phyloP scores from a whole-genome alignment of 1,140 invertebrate genomes.

The Drosophila kikkawai region DNA sequence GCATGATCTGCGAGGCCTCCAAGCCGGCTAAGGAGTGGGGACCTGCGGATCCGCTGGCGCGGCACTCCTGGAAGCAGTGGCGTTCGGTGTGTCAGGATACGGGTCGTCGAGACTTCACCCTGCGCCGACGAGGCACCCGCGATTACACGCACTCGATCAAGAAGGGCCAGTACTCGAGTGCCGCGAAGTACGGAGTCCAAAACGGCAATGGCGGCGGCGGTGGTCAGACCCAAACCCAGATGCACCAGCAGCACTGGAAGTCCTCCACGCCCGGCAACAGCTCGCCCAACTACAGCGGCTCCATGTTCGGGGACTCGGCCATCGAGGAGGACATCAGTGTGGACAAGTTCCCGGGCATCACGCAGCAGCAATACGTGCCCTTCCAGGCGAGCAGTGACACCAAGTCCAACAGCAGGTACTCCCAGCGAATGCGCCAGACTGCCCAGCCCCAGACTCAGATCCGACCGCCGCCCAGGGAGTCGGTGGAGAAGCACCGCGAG shows the following conservation, averaged over 20 bases:
- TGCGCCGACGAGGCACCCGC: constrained; percentile 87
- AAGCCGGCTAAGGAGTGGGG: constrained; percentile 85
- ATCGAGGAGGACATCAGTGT: constrained; percentile 85
- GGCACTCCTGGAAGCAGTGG: constrained; percentile 85
- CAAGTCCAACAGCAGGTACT: constrained; percentile 72
- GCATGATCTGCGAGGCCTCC: constrained; percentile 84
- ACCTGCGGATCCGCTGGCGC: constrained; percentile 79
- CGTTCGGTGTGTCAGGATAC: constrained; percentile 84
- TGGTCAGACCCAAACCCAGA: constrained; percentile 37
- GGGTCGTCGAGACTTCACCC: constrained; percentile 87
- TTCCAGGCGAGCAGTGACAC: constrained; percentile 70
- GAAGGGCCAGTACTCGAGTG: constrained; percentile 73
- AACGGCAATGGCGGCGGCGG: constrained; percentile 58
- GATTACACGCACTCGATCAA: constrained; percentile 88
- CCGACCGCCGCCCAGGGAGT: constrained; percentile 34
- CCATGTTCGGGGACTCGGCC: constrained; percentile 84
- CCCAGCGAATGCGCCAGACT: constrained; percentile 64
- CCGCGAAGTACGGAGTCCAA: constrained; percentile 59
- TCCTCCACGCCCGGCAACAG: constrained; percentile 82
- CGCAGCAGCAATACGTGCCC: constrained; percentile 76
- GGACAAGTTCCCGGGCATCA: constrained; percentile 80
- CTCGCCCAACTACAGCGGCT: constrained; percentile 84
- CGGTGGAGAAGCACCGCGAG: constrained; percentile 77
- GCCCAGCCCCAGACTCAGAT: constrained; percentile 64
- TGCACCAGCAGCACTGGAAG: constrained; percentile 79